Evolutionary conservation across 2,888 invertebrate genomes (phyloP).

Genomic region (Bombylius major): DNA sequence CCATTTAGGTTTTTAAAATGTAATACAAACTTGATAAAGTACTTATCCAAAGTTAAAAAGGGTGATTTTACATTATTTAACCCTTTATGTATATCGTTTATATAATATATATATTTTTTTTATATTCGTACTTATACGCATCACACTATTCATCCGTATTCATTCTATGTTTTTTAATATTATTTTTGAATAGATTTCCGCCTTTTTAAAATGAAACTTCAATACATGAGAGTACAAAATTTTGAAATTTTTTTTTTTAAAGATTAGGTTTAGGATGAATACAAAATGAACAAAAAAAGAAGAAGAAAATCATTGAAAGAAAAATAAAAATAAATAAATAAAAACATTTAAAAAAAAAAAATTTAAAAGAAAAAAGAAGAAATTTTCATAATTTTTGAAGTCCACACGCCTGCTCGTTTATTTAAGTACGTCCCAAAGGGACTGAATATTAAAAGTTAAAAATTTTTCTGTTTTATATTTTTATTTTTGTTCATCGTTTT

Average conservation of each 20-base stretch:
- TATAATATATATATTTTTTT: too few species aligned
- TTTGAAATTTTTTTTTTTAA: neutral
- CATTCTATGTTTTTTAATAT: too few species aligned
- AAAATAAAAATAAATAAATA: neutral
- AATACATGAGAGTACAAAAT: too few species aligned
- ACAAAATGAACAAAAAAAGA: too few species aligned
- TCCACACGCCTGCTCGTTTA: neutral
- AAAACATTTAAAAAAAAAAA: neutral
- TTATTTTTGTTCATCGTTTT: neutral
- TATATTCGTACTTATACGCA: too few species aligned
- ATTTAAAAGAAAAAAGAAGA: neutral
- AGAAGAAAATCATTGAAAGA: neutral
- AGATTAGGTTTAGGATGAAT: neutral
- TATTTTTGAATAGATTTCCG: neutral
- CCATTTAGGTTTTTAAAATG: neutral
- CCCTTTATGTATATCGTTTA: neutral
- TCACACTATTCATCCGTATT: too few species aligned
- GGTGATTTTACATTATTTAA: constrained; percentile 9
- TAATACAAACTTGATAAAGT: constrained; percentile 12
- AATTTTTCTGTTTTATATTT: neutral
- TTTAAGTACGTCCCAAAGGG: neutral
- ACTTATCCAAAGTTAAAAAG: constrained; percentile 11
- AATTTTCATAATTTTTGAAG: neutral
- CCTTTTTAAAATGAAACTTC: neutral
- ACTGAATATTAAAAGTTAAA: neutral